phyloP scores from a whole-genome alignment of 2,797 vertebrate genomes.

The Rhincodon typus region DNA sequence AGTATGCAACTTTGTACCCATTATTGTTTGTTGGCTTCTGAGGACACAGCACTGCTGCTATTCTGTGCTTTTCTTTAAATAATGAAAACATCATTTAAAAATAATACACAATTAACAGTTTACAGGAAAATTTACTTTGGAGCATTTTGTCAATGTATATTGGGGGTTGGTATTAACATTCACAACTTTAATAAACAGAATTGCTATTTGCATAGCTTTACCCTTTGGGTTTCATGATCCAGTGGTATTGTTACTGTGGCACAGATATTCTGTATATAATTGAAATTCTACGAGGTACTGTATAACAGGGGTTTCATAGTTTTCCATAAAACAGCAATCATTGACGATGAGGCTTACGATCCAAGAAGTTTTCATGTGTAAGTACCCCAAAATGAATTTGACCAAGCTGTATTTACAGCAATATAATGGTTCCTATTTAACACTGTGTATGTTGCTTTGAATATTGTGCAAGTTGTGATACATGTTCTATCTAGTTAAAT shows the following conservation, averaged over 20 bases:
- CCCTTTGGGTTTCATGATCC: constrained; percentile 2
- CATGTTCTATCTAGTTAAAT: constrained; percentile 28
- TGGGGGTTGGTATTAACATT: constrained; percentile 17
- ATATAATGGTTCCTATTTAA: constrained; percentile 26
- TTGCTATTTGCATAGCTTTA: background rate
- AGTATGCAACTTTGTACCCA: no score
- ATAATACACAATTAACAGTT: background rate
- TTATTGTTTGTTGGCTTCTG: background rate
- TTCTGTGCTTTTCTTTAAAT: background rate
- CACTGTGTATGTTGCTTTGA: constrained; percentile 29
- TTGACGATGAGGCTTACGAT: background rate
- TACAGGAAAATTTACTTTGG: background rate
- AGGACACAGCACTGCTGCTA: background rate
- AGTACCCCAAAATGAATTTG: constrained; percentile 18
- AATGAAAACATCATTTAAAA: background rate
- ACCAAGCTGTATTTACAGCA: constrained; percentile 20
- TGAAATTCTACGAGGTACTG: background rate
- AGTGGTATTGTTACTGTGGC: background rate
- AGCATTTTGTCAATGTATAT: constrained; percentile 9
- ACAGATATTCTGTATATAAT: background rate
- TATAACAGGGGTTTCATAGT: background rate
- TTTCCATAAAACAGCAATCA: background rate
- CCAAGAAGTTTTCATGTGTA: constrained; percentile 22
- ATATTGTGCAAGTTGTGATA: constrained; percentile 36
- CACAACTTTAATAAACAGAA: background rate